Conservation (phyloP, 2,113 vertebrate genomes). For the Pachypanchax playfairii region DNA sequence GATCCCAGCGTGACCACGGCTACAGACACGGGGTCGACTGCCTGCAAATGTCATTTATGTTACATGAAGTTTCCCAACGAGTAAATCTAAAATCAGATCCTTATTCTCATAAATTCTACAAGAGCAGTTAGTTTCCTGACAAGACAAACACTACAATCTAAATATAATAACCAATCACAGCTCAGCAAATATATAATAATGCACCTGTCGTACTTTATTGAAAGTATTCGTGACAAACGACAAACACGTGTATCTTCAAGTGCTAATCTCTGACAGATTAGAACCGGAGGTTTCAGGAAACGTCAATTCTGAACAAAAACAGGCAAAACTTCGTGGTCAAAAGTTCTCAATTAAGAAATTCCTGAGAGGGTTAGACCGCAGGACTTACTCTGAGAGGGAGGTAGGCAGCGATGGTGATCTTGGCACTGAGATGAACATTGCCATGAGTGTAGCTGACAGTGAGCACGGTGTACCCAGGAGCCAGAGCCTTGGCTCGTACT, state of each 20-base stretch:
- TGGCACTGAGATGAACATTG: slow-evolving; percentile 84
- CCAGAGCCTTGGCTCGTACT: slow-evolving; percentile 82
- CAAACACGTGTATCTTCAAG: background rate
- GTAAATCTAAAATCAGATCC: too few relatives aligned
- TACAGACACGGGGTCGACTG: slow-evolving; percentile 85
- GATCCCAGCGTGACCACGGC: slow-evolving; percentile 93
- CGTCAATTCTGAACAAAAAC: background rate
- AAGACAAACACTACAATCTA: too few relatives aligned
- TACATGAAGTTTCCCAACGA: background rate
- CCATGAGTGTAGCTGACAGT: slow-evolving; percentile 87
- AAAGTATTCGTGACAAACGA: background rate
- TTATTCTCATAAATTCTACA: too few relatives aligned
- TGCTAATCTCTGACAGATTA: background rate
- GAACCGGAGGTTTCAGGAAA: background rate
- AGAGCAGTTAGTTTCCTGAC: too few relatives aligned
- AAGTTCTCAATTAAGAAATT: background rate
- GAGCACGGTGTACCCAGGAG: slow-evolving; percentile 83
- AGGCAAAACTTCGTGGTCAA: background rate
- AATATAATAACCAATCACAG: too few relatives aligned
- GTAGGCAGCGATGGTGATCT: slow-evolving; percentile 89
- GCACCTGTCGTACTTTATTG: background rate
- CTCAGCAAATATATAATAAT: background rate
- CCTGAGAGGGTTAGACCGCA: slow-evolving; percentile 7
- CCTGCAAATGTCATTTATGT: slow-evolving; percentile 66
- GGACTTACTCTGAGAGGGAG: slow-evolving; percentile 86